These are phyloP conservation scores for Octomys mimax DNA, from an alignment of 2,797 vertebrate genomes.

Conservation along the genomic window DNA sequence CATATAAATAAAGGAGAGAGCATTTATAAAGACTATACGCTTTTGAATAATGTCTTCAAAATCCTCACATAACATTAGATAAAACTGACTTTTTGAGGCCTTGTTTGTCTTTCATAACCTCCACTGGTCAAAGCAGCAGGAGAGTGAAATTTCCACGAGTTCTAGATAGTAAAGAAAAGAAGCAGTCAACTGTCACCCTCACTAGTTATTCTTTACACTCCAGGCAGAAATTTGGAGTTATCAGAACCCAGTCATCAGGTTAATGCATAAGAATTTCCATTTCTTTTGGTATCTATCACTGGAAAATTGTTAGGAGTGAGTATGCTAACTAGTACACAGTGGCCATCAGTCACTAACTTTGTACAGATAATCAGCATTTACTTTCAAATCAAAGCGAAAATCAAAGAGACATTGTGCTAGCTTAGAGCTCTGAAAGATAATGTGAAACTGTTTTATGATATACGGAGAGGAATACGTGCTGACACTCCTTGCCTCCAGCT, in stretches of 20 bases:
- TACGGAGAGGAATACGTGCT: background rate
- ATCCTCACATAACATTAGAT: background rate
- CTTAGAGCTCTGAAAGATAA: background rate
- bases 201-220: constrained; percentile 39
- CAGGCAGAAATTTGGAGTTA: background rate
- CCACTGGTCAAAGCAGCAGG: constrained; percentile 44
- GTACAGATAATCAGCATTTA: background rate
- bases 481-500: background rate
- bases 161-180: constrained; percentile 38
- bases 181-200: background rate
- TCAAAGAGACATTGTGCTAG: background rate
- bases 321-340: constrained; percentile 30
- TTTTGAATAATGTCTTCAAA: constrained; percentile 28
- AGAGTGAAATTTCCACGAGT: constrained; percentile 43
- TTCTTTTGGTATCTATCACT: constrained; percentile 34
- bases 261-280: constrained; percentile 31
- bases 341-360: constrained; percentile 11
- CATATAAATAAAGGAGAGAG: fast-evolving
- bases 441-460: constrained; percentile 9
- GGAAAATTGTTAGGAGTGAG: no score
- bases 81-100: background rate
- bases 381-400: constrained; percentile 19
- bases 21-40: background rate
- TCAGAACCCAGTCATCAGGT: constrained; percentile 22
- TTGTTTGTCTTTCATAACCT: constrained; percentile 1